phyloP scores from a whole-genome alignment of 2,113 vertebrate genomes.

The Silurus asotus region DNA sequence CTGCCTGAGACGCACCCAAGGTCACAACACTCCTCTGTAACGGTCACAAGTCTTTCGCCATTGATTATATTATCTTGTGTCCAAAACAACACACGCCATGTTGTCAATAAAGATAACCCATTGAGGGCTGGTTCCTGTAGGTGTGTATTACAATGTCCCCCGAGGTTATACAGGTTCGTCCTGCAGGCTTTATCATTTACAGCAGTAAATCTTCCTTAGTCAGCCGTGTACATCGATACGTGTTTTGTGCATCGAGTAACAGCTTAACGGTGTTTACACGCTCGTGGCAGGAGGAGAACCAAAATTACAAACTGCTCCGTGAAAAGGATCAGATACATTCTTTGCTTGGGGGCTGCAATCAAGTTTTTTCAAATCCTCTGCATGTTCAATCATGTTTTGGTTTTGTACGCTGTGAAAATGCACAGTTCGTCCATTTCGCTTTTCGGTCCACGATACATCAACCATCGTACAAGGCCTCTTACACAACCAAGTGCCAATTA shows the following conservation, averaged over 20 bases:
- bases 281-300: neutral
- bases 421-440: neutral
- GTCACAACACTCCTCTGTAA: neutral
- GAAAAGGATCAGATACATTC: neutral
- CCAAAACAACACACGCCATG: constrained; percentile 10
- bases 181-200: no score
- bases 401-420: neutral
- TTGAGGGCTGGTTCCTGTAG: neutral
- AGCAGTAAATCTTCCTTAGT: neutral
- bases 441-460: neutral
- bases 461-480: neutral
- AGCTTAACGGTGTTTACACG: neutral
- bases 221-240: neutral
- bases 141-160: neutral
- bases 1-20: neutral
- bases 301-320: neutral
- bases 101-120: constrained; percentile 47
- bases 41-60: neutral
- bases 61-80: neutral
- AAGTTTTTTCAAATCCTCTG: neutral
- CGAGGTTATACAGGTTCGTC: neutral
- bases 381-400: neutral
- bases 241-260: neutral
- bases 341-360: neutral
- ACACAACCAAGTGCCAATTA: neutral